Evolutionary conservation across 2,797 vertebrate species (phyloP).

Genomic region (Trachurus trachurus): DNA sequence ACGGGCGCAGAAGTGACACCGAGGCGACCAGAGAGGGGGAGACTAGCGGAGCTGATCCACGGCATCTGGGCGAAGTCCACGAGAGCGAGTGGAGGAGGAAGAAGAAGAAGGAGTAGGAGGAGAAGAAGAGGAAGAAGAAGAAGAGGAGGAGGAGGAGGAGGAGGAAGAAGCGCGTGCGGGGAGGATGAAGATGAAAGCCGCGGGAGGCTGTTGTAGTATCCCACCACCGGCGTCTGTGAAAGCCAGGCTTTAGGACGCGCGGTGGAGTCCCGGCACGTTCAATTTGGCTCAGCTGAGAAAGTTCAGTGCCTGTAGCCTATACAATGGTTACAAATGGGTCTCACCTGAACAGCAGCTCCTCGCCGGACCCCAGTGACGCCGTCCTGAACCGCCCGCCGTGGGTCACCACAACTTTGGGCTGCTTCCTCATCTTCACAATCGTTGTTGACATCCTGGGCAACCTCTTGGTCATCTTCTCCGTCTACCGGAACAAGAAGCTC

Average conservation of each 20-base stretch:
- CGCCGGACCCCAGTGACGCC: conserved; percentile 76
- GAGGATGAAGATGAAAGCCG: conserved; percentile 72
- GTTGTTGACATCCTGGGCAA: conserved; percentile 95
- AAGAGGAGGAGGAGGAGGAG: neutral
- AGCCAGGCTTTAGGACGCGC: conserved; percentile 35
- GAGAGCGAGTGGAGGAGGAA: neutral
- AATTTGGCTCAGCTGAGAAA: conserved; percentile 70
- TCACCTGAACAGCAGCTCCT: conserved; percentile 88
- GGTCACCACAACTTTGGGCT: conserved; percentile 91
- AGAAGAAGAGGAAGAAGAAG: conserved; percentile 70
- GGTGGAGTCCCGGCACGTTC: conserved; percentile 40
- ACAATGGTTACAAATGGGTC: conserved; percentile 91
- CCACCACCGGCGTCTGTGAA: conserved; percentile 54
- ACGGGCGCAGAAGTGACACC: conserved; percentile 79
- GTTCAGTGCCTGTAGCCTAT: conserved; percentile 68
- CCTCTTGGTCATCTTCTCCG: conserved; percentile 95
- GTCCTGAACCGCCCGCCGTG: conserved; percentile 87
- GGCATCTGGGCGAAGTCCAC: conserved; percentile 32
- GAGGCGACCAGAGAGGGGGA: conserved; percentile 48
- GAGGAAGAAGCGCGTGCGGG: conserved; percentile 19
- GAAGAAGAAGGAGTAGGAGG: neutral
- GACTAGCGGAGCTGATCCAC: conserved; percentile 55
- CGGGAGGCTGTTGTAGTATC: conserved; percentile 61
- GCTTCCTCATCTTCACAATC: conserved; percentile 94
- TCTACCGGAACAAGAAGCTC: conserved; percentile 95